These are phyloP conservation scores for Laticauda laticaudata DNA, from an alignment of 2,113 vertebrate species.

Conservation along the genomic window DNA sequence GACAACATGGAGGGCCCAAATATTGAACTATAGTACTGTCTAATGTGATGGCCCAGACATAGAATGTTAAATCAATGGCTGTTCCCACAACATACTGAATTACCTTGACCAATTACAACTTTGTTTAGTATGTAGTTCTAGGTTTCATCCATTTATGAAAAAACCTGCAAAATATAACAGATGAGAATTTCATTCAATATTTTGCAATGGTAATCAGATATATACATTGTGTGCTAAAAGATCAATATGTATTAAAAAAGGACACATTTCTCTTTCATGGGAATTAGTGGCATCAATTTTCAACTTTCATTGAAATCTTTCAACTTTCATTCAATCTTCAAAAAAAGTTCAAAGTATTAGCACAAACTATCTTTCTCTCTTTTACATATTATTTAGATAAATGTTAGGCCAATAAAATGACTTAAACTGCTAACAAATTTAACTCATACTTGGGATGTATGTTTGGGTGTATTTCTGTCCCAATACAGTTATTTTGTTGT, in stretches of 20 bases:
- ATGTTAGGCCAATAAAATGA: not conserved
- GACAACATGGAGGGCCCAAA: not conserved
- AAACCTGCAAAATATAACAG: not conserved
- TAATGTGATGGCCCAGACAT: not conserved
- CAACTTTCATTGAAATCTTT: no score
- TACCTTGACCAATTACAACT: not conserved
- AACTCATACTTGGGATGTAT: not conserved
- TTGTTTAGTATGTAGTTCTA: not conserved
- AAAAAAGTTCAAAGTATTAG: not conserved
- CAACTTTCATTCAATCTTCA: not conserved
- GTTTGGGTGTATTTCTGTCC: not conserved
- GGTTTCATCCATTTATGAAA: not conserved
- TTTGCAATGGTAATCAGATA: not conserved
- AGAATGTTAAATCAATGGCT: not conserved
- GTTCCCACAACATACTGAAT: not conserved
- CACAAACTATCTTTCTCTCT: not conserved
- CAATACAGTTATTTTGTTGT: not conserved
- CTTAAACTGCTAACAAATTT: not conserved
- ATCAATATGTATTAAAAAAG: not conserved
- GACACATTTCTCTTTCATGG: not conserved
- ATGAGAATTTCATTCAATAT: not conserved
- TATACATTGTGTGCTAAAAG: not conserved
- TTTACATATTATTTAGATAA: conserved; percentile 1
- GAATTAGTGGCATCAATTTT: not conserved
- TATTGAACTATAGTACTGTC: not conserved